Percentiles rank a stretch among this genome's conserved stretches.
These are phyloP conservation scores for Chrysogorgia sp. DNA, from an alignment of 92 coral and sea anemone species.

Conservation along the genomic window DNA sequence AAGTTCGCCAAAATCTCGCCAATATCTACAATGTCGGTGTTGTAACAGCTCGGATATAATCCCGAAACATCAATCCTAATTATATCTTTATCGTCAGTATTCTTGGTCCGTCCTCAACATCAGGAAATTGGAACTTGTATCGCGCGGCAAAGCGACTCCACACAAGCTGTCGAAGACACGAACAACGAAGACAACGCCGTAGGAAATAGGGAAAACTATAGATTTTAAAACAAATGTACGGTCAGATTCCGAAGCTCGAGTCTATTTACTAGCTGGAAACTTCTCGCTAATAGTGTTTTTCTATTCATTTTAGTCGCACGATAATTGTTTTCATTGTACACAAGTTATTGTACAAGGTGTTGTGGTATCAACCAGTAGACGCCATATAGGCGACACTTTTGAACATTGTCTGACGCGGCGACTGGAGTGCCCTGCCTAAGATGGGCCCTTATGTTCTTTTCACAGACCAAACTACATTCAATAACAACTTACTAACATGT, in stretches of 20 bases:
- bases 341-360: conserved; percentile 44
- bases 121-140: conserved; percentile 25
- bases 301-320: background rate
- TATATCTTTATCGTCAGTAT: background rate
- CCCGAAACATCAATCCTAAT: conserved; percentile 20
- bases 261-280: background rate
- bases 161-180: background rate
- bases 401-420: conserved; percentile 25
- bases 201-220: background rate
- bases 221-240: background rate
- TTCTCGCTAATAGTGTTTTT: background rate
- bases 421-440: background rate
- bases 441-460: background rate
- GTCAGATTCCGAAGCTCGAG: background rate
- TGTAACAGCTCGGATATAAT: background rate
- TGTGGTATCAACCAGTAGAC: conserved; percentile 16
- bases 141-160: conserved; percentile 46
- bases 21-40: background rate
- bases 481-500: background rate
- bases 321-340: conserved; percentile 29
- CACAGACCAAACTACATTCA: background rate
- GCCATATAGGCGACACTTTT: conserved; percentile 17
- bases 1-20: background rate
- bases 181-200: background rate
- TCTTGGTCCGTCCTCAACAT: background rate